Base-by-base conservation (phyloP, 2,113 vertebrate species). In the Cephalopterus ornatus region DNA sequence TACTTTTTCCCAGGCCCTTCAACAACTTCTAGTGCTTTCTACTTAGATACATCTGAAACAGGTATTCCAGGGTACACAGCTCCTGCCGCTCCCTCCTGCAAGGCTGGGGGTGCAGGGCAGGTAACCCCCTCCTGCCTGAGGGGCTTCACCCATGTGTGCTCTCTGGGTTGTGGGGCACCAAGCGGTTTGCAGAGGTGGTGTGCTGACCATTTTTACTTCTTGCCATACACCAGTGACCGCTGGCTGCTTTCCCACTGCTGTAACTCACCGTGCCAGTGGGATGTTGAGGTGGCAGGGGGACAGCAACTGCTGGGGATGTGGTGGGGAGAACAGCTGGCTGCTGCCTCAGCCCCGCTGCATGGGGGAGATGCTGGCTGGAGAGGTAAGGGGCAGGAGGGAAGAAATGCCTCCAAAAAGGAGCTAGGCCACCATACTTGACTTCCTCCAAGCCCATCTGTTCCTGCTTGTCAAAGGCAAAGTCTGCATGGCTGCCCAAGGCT, bases 161-260 rank as follows among this genome's bases (percentile, higher is more conserved):
- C 41, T 41, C 37, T 39, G 70, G 0, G 0, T 2, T 14, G 1
- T 17, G 30, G 23, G 17, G 9, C 24, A 33, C n/a, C 16, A 15
- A 68, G 37, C 28, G 2, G 2, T 58, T 83, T 86, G 76, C 41
- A 70, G 84, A 76, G 46, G n/a, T 56, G 67, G 46, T n/a, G 35
- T 5, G 4, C 7, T 24, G 74, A 23, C 39, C 6, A 7, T 14
- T 88, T 90, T 56, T 89, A 12, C 27, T 82, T 67, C 56, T 75
- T 2, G 1, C n/a, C 7, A 1, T 39, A 37, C 35, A 27, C 53
- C 24, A 24, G 39, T 47, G 74, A 67, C 14, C 28, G 33, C 52
- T 46, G n/a, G 33, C 77, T 93, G 44, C 85, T 89, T 75, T 89
- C 33, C 63, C 5, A 3, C 52, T 39, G 61, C 30, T 2, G 9